These are phyloP conservation scores for Anguilla pacifica DNA, from an alignment of 2,797 vertebrate species.

Conservation along the genomic window DNA sequence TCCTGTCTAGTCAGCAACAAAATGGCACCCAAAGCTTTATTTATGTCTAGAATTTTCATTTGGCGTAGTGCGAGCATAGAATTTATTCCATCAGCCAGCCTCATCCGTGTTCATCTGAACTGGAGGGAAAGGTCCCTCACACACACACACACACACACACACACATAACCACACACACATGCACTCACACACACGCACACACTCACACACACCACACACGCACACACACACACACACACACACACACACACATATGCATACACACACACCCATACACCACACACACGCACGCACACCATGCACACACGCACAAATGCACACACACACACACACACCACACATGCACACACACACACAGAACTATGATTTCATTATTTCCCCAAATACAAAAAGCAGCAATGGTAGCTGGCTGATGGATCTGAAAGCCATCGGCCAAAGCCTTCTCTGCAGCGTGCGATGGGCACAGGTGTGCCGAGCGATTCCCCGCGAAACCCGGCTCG, in stretches of 20 bases:
- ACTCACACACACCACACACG: not conserved
- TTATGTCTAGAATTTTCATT: constrained; percentile 68
- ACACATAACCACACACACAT: not conserved
- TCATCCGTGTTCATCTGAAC: not conserved
- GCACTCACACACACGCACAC: too few species aligned
- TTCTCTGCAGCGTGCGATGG: constrained; percentile 43
- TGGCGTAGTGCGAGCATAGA: not conserved
- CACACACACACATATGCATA: not conserved
- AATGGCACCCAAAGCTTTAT: constrained; percentile 63
- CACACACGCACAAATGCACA: not conserved
- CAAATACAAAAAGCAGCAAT: constrained; percentile 46
- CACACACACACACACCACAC: not conserved
- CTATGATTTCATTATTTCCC: constrained; percentile 56
- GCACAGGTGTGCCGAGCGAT: not conserved
- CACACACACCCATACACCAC: not conserved
- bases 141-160: too few species aligned
- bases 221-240: not conserved
- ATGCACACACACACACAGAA: not conserved
- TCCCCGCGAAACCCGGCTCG: constrained; percentile 29
- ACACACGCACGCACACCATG: not conserved
- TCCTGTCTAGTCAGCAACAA: constrained; percentile 74
- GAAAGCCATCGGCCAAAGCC: constrained; percentile 47
- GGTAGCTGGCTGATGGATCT: constrained; percentile 44
- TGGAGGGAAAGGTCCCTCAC: not conserved
- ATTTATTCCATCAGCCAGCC: not conserved